Evolutionary conservation across 2,888 invertebrate genomes (phyloP), one percentile per base, ranked within the genome.

Genomic region (Monochamus alternatus): DNA sequence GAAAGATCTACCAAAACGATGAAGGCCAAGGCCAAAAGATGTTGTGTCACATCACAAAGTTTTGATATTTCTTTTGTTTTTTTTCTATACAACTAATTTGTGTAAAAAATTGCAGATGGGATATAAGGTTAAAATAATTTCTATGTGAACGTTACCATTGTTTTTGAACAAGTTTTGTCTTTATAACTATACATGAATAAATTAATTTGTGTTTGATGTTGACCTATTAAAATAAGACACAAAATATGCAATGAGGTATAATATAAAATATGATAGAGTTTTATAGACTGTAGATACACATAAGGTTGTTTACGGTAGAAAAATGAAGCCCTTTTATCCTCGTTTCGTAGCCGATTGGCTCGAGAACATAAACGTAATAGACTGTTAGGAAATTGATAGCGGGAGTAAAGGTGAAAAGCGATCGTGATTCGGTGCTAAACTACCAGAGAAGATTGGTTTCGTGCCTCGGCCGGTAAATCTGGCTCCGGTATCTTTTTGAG

Each of bases 331-430:
- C 84, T 83, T 85, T 86, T 85, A 85, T 85, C 81, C 86, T 80
- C 83, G 84, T 85, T 85, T 82, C 81, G 80, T 83, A 82, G 83
- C 82, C 86, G 84, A 86, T 86, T 85, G 85, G 83, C 78, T 81
- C 78, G 73, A 78, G 84, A 84, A 85, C 85, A 83, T 85, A 85
- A 86, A 86, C 85, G 85, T 86, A 86, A 86, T 86, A 86, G 86
- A 86, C 83, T 85, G 84, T 83, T 82, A 80, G 84, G 83, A 84
- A 86, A 86, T 86, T 86, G 86, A 86, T 86, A 85, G 86, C 84
- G 75, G 80, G 84, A 85, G 83, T 83, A 85, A 87, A 87, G 86
- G 86, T 87, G 86, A 86, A 86, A 85, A 86, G 85, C 85, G 86
- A 85, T 85, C 84, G 82, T 81, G 85, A 85, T 85, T 83, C 84